Conservation (phyloP, 2,888 invertebrate genomes). For the Entomobrya multifasciata region DNA sequence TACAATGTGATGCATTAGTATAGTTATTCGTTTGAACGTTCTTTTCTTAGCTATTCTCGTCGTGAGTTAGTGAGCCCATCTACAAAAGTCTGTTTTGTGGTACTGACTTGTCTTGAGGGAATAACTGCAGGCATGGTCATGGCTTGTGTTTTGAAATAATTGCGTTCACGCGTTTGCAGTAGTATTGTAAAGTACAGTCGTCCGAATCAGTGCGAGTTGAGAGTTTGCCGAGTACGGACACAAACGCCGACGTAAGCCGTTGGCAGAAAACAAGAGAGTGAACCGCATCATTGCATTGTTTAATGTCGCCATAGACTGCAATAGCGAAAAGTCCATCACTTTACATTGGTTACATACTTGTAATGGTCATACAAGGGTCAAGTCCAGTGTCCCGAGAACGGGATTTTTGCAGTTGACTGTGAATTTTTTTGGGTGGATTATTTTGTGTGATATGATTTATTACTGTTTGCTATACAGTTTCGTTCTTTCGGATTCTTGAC, state of each 20-base stretch:
- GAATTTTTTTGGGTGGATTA: not conserved
- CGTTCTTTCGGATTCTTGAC: not conserved
- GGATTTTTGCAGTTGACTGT: not conserved
- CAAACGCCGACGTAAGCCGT: not conserved
- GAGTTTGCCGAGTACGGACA: slow-evolving; percentile 32
- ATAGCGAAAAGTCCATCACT: too few relatives aligned
- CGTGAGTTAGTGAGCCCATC: not conserved
- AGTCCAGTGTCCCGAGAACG: slow-evolving; percentile 19
- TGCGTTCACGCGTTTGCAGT: not conserved
- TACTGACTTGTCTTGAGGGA: not conserved
- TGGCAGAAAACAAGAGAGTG: too few relatives aligned
- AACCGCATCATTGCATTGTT: too few relatives aligned
- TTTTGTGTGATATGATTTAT: not conserved
- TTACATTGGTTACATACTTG: too few relatives aligned
- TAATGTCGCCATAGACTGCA: too few relatives aligned
- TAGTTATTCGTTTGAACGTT: too few relatives aligned
- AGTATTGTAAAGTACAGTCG: not conserved
- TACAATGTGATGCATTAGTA: too few relatives aligned
- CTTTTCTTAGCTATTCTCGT: too few relatives aligned
- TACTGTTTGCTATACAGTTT: too few relatives aligned
- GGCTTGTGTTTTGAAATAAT: not conserved
- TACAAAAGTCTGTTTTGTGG: not conserved
- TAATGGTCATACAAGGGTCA: slow-evolving; percentile 4
- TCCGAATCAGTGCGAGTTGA: slow-evolving; percentile 44
- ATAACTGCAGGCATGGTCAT: slow-evolving; percentile 10